These are phyloP conservation scores for Pitta sordida DNA, from an alignment of 2,113 vertebrate species.

Conservation along the genomic window DNA sequence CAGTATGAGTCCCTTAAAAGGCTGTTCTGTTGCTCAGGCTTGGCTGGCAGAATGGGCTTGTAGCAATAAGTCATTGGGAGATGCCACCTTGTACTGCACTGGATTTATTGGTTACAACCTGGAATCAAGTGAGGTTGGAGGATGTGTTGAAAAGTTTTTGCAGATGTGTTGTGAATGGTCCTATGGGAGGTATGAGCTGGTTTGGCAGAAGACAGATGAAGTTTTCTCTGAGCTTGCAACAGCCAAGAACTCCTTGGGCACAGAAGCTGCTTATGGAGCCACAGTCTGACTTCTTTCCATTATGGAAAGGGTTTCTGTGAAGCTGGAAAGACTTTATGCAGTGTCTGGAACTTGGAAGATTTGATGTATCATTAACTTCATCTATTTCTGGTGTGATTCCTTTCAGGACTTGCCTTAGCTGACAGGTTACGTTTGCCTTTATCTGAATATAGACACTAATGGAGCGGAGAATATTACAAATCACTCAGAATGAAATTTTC, in stretches of 20 bases:
- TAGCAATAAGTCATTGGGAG: neutral
- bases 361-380: neutral
- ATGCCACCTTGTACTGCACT: neutral
- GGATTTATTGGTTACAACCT: neutral
- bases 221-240: neutral
- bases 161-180: neutral
- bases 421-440: neutral
- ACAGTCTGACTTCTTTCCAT: neutral
- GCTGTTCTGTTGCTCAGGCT: neutral
- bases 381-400: neutral
- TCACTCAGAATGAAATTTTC: neutral
- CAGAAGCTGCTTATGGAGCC: neutral
- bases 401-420: neutral
- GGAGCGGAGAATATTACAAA: neutral
- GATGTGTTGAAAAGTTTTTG: neutral
- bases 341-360: neutral
- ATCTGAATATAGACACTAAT: neutral
- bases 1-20: neutral
- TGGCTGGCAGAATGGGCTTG: neutral
- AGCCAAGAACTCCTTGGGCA: neutral
- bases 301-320: neutral
- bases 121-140: neutral
- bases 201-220: neutral
- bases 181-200: neutral
- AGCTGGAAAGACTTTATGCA: neutral